Percentiles rank a stretch among this genome's conserved stretches.
Conservation (phyloP, 2,888 invertebrate genomes). For the Elysia crispata region DNA sequence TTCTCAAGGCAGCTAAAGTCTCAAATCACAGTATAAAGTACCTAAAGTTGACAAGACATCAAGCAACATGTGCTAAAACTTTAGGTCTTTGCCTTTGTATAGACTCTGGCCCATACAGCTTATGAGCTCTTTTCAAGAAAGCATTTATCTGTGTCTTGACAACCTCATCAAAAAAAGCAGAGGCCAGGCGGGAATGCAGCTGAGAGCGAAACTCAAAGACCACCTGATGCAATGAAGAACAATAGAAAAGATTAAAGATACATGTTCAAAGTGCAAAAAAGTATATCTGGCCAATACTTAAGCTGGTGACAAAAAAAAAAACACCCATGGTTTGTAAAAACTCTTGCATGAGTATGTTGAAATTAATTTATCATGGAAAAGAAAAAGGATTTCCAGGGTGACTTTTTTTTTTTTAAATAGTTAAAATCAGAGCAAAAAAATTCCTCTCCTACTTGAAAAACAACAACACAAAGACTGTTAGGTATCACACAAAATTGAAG, state of each 20-base stretch:
- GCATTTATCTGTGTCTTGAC: constrained; percentile 97
- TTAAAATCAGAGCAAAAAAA: too few species aligned
- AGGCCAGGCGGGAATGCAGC: constrained; percentile 91
- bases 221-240: constrained; percentile 74
- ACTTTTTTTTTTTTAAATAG: neutral
- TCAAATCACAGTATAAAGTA: neutral
- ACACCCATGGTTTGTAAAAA: too few species aligned
- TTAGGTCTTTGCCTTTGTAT: constrained; percentile 69
- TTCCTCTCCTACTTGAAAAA: too few species aligned
- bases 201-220: constrained; percentile 93
- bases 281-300: too few species aligned
- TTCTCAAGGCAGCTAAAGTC: too few species aligned
- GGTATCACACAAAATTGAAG: too few species aligned
- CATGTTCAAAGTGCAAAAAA: too few species aligned
- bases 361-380: too few species aligned
- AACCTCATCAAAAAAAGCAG: constrained; percentile 96
- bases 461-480: too few species aligned
- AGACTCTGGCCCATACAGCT: constrained; percentile 84
- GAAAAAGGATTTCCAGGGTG: neutral
- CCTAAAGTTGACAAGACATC: constrained; percentile 50
- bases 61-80: constrained; percentile 60
- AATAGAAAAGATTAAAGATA: too few species aligned
- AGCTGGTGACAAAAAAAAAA: too few species aligned
- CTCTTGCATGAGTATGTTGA: too few species aligned
- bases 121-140: constrained; percentile 90